phyloP scores from a whole-genome alignment of 2,113 vertebrate species.

The Cynocephalus volans region DNA sequence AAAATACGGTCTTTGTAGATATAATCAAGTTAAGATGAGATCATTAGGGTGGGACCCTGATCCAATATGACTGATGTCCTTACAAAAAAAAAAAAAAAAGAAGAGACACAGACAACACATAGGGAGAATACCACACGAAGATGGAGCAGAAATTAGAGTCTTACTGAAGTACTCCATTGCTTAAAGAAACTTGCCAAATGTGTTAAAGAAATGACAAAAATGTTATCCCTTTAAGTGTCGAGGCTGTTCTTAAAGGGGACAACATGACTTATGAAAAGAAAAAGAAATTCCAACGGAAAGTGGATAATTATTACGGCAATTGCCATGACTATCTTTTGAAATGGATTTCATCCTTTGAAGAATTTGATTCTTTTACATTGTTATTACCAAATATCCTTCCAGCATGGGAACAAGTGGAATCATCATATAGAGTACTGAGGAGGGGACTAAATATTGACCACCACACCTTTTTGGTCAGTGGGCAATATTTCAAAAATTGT shows the following conservation, averaged over 20 bases:
- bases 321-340: not conserved
- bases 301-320: not conserved
- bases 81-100: not conserved
- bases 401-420: not conserved
- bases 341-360: not conserved
- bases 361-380: not conserved
- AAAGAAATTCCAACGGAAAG: not conserved
- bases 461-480: not conserved
- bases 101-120: not conserved
- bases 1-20: not conserved
- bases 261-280: not conserved
- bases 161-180: not conserved
- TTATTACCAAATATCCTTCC: not conserved
- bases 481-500: not conserved
- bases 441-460: not conserved
- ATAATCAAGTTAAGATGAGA: not conserved
- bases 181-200: not conserved
- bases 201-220: not conserved
- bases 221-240: not conserved
- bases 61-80: not conserved
- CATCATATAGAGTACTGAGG: not conserved
- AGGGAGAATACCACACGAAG: not conserved
- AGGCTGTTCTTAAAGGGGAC: not conserved
- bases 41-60: not conserved
- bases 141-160: not conserved